Evolutionary conservation across 2,797 vertebrate genomes (phyloP), one percentile per base, ranked within the genome.

Genomic region (Sebastes vulpes): DNA sequence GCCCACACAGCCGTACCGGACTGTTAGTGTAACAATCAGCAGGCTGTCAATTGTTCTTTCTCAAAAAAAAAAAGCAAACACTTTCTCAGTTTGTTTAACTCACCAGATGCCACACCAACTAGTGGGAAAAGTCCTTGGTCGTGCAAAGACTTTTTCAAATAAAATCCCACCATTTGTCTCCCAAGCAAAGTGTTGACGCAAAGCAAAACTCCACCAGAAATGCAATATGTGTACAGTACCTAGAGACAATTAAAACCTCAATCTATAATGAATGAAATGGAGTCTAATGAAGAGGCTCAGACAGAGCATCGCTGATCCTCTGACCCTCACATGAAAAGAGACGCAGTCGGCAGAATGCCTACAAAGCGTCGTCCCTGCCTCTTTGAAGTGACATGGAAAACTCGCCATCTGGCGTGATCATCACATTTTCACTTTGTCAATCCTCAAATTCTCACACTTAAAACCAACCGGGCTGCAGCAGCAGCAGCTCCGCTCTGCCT

Each of bases 251-350:
- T 90, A 92, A 92, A 90, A 88, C 48, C 70, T 14, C 66, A 6
- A 9, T 76, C 75, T 81, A 72, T 84, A 84, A 84, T 83, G 86
- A 91, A 83, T 78, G 77, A 81, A 85, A 73, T 65, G 59, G 77
- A 68, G 82, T 87, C 83, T 95, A 94, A 93, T 93, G 91, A 94
- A 91, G 90, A 72, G 72, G 82, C 90, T 90, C 87, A 92, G 88
- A 92, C 85, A n/a, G 89, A 85, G 88, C 79, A 48, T 53, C 5
- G 76, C 82, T 65, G 86, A 91, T 87, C 91, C 79, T 23, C 76
- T 50, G 86, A 92, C 92, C 92, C 9, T 14, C 81, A 92, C 87
- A 93, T 91, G 89, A 94, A 94, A 92, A 81, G 89, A 75, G 69
- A 88, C 57, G 86, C 89, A 77, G 72, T 86, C 85, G 77, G 89